Conservation (phyloP, 2,888 invertebrate genomes). For the Anorthoa munda region DNA sequence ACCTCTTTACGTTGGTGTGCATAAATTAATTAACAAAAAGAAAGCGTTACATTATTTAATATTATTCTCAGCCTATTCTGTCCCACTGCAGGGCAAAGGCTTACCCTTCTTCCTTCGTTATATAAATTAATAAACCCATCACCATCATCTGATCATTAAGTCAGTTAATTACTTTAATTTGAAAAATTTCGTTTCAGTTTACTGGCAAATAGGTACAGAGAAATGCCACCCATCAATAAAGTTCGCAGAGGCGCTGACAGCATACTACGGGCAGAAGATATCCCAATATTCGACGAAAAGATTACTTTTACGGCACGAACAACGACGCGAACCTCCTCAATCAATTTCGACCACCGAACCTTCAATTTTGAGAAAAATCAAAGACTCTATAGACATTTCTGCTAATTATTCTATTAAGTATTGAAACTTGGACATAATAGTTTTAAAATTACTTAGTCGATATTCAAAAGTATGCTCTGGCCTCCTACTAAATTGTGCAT, state of each 20-base stretch:
- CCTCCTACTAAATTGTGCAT: no score
- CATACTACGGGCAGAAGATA: background rate
- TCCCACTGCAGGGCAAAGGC: no score
- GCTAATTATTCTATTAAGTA: conserved; percentile 10
- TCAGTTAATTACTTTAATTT: background rate
- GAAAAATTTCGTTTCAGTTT: conserved; percentile 15
- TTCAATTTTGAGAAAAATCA: background rate
- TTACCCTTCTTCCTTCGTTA: no score
- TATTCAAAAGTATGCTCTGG: no score
- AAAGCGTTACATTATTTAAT: no score
- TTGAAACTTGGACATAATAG: conserved; percentile 1
- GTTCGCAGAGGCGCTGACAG: background rate
- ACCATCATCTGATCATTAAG: background rate
- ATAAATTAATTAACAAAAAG: no score
- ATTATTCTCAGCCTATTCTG: no score
- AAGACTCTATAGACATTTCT: background rate
- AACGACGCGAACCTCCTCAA: background rate
- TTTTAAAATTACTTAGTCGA: no score
- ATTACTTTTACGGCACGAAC: background rate
- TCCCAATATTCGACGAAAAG: background rate
- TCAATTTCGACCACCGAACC: background rate
- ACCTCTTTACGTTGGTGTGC: no score
- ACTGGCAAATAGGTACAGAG: conserved; percentile 17
- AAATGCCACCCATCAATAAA: accelerated
- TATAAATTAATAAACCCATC: background rate